Conservation (phyloP, 1,140 invertebrate species). For the Heliconius nattereri region DNA sequence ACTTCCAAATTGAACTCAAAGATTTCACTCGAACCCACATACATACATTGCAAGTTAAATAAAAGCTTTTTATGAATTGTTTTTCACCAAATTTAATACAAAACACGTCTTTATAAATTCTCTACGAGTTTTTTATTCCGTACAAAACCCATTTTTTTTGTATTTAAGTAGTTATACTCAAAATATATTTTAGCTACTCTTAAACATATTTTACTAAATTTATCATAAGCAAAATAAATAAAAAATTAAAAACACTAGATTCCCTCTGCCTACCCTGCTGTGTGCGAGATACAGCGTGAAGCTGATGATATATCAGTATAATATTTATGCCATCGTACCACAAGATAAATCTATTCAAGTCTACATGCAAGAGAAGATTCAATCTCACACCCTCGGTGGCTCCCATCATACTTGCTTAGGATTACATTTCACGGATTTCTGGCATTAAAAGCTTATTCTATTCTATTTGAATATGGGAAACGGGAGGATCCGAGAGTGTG, state of each 20-base stretch:
- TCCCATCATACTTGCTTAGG: background rate
- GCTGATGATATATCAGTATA: background rate
- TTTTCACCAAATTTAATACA: too few relatives aligned
- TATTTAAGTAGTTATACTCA: background rate
- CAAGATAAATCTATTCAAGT: background rate
- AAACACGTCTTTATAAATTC: too few relatives aligned
- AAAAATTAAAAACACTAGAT: too few relatives aligned
- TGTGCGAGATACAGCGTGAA: too few relatives aligned
- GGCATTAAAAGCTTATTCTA: constrained; percentile 2
- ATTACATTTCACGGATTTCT: constrained; percentile 14
- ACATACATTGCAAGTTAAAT: too few relatives aligned
- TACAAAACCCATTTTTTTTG: background rate
- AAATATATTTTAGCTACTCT: background rate
- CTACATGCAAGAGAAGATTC: constrained; percentile 1
- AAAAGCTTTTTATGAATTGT: too few relatives aligned
- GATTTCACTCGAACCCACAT: too few relatives aligned
- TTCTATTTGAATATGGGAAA: constrained; percentile 1
- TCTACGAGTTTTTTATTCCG: too few relatives aligned
- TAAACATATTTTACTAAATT: background rate
- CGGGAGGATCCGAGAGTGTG: background rate
- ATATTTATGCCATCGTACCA: background rate
- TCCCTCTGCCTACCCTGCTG: too few relatives aligned
- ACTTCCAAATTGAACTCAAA: too few relatives aligned
- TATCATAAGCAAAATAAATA: too few relatives aligned
- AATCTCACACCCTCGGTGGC: constrained; percentile 2